Evolutionary conservation across 2,113 vertebrate genomes (phyloP), one percentile per base, ranked within the genome.

Genomic region (Cercopithecus mona): DNA sequence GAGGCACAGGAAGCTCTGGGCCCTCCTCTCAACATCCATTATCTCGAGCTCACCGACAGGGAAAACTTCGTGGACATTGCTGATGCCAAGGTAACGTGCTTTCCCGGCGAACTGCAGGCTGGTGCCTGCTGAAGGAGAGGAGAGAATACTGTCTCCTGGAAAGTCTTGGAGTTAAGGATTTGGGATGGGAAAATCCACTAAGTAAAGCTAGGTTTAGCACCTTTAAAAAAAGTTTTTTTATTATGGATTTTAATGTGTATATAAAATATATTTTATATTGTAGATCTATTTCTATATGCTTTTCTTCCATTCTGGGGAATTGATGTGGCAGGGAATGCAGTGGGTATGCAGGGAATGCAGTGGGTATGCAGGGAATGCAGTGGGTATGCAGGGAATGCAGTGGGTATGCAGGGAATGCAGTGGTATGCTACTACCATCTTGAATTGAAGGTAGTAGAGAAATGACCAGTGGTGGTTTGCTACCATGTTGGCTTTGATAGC

Each of bases 1-100:
- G 6, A 93, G 57, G 99, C 99, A n/a, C 98, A 99, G 98, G 99
- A 99, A 35, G 98, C 97, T 8, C 98, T 99, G 75, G 99, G 99
- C 8, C 98, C 99, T 0, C 99, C 99, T 0, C 98, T 99, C 14
- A 99, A 98, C 32, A 98, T 99, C 75, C 98, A 99, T 98, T 98
- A 98, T 97, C 99, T 99, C 94, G 98, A 55, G 3, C 98, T 99
- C 96, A 98, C 79, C 0, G 99, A 99, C 98, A 94, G 94, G 87
- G 91, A 98, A 89, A 99, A 99, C 94, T 92, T 82, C 0, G 97
- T 99, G 75, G 98, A 99, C 97, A 98, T 97, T 0, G 90, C 95
- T 9, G 91, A 94, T 18, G 99, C 98, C 6, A 97, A 96, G 99
- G 99, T 99, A 98, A 92, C 0, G 0, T 17, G 55, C 38, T 48